A percentile compares a stretch with the other conserved stretches of the same genome.
Conservation (phyloP, 2,888 invertebrate genomes). For the Entomobrya proxima region DNA sequence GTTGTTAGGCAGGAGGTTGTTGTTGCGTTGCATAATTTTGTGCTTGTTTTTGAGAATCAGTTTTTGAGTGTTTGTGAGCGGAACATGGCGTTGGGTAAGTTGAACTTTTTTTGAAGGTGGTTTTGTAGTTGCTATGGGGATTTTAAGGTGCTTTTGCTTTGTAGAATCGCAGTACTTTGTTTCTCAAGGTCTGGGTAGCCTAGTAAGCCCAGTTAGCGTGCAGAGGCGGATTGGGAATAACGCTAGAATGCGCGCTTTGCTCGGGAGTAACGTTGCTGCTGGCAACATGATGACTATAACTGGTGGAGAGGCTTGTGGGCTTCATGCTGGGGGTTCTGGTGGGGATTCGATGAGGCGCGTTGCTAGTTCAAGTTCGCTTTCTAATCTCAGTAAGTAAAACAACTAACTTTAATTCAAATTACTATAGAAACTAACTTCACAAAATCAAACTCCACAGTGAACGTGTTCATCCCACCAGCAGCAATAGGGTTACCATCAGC, state of each 20-base stretch:
- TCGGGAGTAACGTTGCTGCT: conserved; percentile 69
- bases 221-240: conserved; percentile 76
- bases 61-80: conserved; percentile 84
- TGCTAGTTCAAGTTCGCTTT: conserved; percentile 84
- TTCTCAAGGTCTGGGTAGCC: background rate
- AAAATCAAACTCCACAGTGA: too few relatives aligned
- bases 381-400: conserved; percentile 80
- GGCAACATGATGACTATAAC: conserved; percentile 77
- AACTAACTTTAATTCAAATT: background rate
- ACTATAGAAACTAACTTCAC: too few relatives aligned
- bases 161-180: background rate
- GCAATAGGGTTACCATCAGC: conserved; percentile 20
- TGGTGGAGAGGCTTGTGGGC: conserved; percentile 70
- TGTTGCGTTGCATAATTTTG: conserved; percentile 90
- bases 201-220: conserved; percentile 71
- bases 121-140: background rate
- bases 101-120: background rate
- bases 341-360: conserved; percentile 81
- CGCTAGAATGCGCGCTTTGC: conserved; percentile 78
- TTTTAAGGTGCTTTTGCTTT: background rate
- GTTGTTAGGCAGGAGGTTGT: conserved; percentile 92
- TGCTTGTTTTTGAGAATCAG: conserved; percentile 90
- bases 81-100: conserved; percentile 64
- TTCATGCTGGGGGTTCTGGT: conserved; percentile 50
- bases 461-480: conserved; percentile 49